Evolutionary conservation across 2,113 vertebrate genomes (phyloP).

Genomic region (Aldabrachelys gigantea): DNA sequence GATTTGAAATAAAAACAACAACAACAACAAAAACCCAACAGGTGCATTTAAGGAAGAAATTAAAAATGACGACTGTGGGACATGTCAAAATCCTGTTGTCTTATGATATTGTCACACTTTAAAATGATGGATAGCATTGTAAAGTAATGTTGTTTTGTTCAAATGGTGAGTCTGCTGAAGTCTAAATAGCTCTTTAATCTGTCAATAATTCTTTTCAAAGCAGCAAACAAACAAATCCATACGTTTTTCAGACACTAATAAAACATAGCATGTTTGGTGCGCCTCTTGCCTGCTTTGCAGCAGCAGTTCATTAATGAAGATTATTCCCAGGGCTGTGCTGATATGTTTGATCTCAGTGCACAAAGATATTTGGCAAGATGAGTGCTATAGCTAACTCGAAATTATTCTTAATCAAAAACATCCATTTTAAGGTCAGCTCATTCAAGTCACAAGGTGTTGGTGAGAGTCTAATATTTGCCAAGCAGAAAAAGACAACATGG

Average conservation of each 20-base stretch:
- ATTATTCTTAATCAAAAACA: slow-evolving; percentile 37
- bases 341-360: slow-evolving; percentile 44
- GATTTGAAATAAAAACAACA: neutral
- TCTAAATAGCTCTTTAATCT: neutral
- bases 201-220: slow-evolving; percentile 1
- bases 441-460: slow-evolving; percentile 15
- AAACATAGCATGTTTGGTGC: neutral
- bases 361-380: slow-evolving; percentile 59
- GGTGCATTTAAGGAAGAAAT: neutral
- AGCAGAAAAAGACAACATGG: slow-evolving; percentile 22
- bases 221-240: slow-evolving; percentile 5
- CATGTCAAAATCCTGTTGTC: neutral
- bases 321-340: slow-evolving; percentile 15
- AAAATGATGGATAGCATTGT: neutral
- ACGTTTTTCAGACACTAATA: slow-evolving; percentile 38
- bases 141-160: neutral
- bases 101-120: neutral
- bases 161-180: neutral
- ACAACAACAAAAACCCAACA: neutral
- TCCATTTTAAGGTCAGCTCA: slow-evolving; percentile 44
- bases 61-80: neutral
- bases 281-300: neutral
- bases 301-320: slow-evolving; percentile 58
- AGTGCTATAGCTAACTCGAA: slow-evolving; percentile 3
- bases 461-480: slow-evolving; percentile 18